Conservation (phyloP, 1,140 invertebrate species). For the Drosophila teissieri region DNA sequence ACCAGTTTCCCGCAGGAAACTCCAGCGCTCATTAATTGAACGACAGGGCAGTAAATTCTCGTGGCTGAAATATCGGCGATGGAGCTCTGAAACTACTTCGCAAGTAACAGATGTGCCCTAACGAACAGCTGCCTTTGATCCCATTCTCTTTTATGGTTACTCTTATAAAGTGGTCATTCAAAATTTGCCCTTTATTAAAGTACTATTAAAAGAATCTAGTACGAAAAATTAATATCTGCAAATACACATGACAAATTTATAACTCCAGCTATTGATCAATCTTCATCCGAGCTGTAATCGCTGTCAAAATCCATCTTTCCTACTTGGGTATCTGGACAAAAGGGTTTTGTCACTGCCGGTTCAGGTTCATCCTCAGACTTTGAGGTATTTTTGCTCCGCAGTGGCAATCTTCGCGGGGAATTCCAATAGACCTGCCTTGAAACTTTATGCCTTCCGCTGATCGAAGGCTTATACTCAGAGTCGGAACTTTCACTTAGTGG, state of each 20-base stretch:
- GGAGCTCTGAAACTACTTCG: no score
- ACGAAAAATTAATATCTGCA: slow-evolving; percentile 1
- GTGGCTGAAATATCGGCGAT: neutral
- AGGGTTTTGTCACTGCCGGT: slow-evolving; percentile 14
- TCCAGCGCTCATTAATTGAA: slow-evolving; percentile 4
- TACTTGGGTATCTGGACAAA: slow-evolving; percentile 37
- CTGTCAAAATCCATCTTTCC: slow-evolving; percentile 1
- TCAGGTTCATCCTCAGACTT: neutral
- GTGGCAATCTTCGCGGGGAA: neutral
- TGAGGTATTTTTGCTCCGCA: neutral
- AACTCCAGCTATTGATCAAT: neutral
- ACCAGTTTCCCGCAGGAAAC: neutral
- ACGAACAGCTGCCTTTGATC: no score
- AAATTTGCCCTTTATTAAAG: no score
- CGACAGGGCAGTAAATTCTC: slow-evolving; percentile 1
- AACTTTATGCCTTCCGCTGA: neutral
- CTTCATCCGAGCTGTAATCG: slow-evolving; percentile 1
- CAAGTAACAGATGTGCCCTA: neutral
- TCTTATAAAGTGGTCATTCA: no score
- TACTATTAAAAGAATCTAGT: neutral
- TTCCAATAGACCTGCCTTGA: neutral
- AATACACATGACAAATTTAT: neutral
- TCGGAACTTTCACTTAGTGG: neutral
- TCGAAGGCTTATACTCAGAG: no score
- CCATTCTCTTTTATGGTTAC: no score